A percentile compares a stretch with the other conserved stretches of the same genome.
These are phyloP conservation scores for Grammomys dolichurus DNA, from an alignment of 2,113 vertebrate genomes.

Conservation along the genomic window DNA sequence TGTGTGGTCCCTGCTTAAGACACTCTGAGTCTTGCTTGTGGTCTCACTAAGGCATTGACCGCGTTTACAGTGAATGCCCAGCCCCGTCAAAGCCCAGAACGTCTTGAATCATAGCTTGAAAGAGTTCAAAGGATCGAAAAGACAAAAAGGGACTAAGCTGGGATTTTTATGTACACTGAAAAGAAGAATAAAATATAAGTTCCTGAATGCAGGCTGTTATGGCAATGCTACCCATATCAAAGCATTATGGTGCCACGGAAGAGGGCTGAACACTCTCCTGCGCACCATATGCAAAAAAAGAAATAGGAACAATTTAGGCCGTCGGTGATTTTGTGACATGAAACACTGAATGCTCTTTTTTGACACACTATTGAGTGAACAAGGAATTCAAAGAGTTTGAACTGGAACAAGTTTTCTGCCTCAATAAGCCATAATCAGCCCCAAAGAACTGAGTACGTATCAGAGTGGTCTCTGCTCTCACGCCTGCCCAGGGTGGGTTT, in stretches of 20 bases:
- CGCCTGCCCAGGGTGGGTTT: slow-evolving; percentile 95
- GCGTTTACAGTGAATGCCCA: slow-evolving; percentile 99
- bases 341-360: slow-evolving; percentile 99
- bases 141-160: slow-evolving; percentile 99
- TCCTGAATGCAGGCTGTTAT: slow-evolving; percentile 97
- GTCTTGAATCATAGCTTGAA: slow-evolving; percentile 98
- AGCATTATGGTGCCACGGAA: slow-evolving; percentile 94
- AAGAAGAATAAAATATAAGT: slow-evolving; percentile 99
- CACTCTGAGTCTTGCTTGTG: slow-evolving; percentile 99
- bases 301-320: slow-evolving; percentile 92
- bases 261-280: slow-evolving; percentile 90
- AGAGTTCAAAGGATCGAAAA: slow-evolving; percentile 99
- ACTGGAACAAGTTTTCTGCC: slow-evolving; percentile 99
- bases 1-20: slow-evolving; percentile 99
- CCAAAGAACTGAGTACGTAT: slow-evolving; percentile 96
- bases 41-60: slow-evolving; percentile 98
- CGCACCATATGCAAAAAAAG: slow-evolving; percentile 94
- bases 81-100: slow-evolving; percentile 98
- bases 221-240: slow-evolving; percentile 96
- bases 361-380: slow-evolving; percentile 97
- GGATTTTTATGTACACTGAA: slow-evolving; percentile 99
- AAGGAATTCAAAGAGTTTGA: slow-evolving; percentile 99
- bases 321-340: slow-evolving; percentile 95
- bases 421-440: slow-evolving; percentile 99
- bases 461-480: slow-evolving; percentile 95